These are phyloP conservation scores for Chrysoperla carnea DNA, from an alignment of 1,140 invertebrate species.

Conservation along the genomic window DNA sequence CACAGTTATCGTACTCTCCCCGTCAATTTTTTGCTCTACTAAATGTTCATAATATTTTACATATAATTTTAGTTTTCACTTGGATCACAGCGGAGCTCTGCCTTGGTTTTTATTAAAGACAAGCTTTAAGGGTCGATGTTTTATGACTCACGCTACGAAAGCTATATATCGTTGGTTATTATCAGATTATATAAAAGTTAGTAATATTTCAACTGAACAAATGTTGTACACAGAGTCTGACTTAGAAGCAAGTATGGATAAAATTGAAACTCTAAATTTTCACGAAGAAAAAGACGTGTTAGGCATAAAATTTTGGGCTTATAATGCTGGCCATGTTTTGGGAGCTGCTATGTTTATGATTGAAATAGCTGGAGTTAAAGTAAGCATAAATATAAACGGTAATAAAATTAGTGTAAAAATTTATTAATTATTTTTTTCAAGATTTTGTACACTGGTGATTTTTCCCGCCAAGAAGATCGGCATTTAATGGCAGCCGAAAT, in stretches of 20 bases:
- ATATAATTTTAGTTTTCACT: conserved; percentile 66
- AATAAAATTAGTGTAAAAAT: background rate
- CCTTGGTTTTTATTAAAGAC: conserved; percentile 98
- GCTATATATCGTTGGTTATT: conserved; percentile 98
- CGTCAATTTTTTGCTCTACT: no score
- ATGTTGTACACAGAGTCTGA: conserved; percentile 97
- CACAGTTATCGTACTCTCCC: no score
- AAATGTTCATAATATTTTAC: no score
- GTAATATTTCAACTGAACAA: conserved; percentile 92
- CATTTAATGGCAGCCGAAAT: conserved; percentile 99
- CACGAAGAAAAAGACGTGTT: conserved; percentile 96
- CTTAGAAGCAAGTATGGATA: conserved; percentile 93
- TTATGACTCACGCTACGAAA: conserved; percentile 99
- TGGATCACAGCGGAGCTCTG: conserved; percentile 95
- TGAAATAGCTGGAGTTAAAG: conserved; percentile 94
- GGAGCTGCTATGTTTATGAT: conserved; percentile 99
- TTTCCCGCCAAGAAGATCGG: conserved; percentile 94
- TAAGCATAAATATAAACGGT: conserved; percentile 13
- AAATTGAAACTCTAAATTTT: conserved; percentile 97
- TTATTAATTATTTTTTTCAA: conserved; percentile 22
- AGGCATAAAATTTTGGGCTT: conserved; percentile 96
- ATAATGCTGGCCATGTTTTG: conserved; percentile 96
- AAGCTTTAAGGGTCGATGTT: conserved; percentile 93
- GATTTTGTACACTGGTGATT: conserved; percentile 96
- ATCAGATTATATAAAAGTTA: conserved; percentile 98